Conservation (phyloP, 1,140 invertebrate species). For the Vanessa tameamea region DNA sequence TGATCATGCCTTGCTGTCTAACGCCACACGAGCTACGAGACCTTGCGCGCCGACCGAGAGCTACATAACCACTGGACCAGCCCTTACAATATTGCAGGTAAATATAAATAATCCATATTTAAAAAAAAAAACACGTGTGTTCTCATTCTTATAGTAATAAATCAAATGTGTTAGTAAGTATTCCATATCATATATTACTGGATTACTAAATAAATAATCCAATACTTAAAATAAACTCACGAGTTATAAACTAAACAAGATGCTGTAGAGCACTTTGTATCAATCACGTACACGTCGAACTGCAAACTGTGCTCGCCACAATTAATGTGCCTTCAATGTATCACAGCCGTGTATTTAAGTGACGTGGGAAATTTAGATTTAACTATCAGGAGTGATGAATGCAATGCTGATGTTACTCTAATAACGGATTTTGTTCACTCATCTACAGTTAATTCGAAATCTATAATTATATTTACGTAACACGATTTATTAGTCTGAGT, state of each 20-base stretch:
- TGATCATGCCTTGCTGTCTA: slow-evolving; percentile 87
- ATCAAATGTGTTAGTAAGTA: not conserved
- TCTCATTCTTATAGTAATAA: too few species aligned
- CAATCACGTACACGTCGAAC: slow-evolving; percentile 36
- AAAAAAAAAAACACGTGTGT: too few species aligned
- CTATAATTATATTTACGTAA: too few species aligned
- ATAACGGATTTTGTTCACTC: not conserved
- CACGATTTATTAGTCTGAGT: not conserved
- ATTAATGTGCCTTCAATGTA: slow-evolving; percentile 38
- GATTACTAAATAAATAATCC: not conserved
- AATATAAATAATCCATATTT: not conserved
- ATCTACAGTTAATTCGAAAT: not conserved
- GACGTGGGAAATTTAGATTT: slow-evolving; percentile 17
- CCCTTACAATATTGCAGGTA: slow-evolving; percentile 86
- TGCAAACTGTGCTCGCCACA: slow-evolving; percentile 30
- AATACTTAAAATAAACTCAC: not conserved
- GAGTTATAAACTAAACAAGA: slow-evolving; percentile 20
- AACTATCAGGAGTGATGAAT: slow-evolving; percentile 12
- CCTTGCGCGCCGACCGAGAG: slow-evolving; percentile 89
- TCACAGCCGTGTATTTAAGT: slow-evolving; percentile 23
- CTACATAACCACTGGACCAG: slow-evolving; percentile 87
- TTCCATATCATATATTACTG: not conserved
- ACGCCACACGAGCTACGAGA: slow-evolving; percentile 86
- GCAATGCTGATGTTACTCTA: not conserved
- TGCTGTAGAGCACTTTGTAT: slow-evolving; percentile 34